phyloP scores from a whole-genome alignment of 2,797 vertebrate genomes.

The Melanotaenia nigrans region DNA sequence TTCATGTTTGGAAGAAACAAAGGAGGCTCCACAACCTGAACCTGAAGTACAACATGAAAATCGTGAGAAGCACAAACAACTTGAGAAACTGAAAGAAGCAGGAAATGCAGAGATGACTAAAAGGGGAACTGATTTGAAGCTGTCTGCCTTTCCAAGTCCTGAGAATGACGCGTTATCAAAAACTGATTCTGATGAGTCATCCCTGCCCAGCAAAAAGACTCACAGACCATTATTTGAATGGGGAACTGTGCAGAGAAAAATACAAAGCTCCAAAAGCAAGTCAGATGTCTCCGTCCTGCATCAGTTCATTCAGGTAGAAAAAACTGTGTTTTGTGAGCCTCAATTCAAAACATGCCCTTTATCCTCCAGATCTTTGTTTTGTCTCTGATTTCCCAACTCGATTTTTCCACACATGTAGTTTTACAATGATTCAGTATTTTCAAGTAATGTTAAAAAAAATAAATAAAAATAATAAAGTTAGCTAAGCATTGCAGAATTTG shows the following conservation, averaged over 20 bases:
- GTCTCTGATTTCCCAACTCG: neutral
- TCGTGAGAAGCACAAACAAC: slow-evolving; percentile 2
- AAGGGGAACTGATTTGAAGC: slow-evolving; percentile 3
- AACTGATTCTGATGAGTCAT: slow-evolving; percentile 54
- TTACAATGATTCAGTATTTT: neutral
- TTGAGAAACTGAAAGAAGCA: neutral
- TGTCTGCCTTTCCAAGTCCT: neutral
- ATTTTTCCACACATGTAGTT: neutral
- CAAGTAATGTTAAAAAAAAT: too few relatives aligned
- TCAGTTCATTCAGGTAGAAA: slow-evolving; percentile 40
- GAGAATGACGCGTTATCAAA: slow-evolving; percentile 1
- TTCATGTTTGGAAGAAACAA: neutral
- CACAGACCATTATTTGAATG: slow-evolving; percentile 81
- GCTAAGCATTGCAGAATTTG: too few relatives aligned
- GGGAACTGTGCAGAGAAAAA: slow-evolving; percentile 70
- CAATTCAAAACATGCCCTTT: neutral
- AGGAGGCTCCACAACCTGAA: neutral
- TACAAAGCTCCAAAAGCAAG: slow-evolving; percentile 54
- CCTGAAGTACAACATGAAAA: slow-evolving; percentile 1
- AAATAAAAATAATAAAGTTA: too few relatives aligned
- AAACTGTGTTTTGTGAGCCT: neutral
- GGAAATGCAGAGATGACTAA: slow-evolving; percentile 3
- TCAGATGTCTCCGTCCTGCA: slow-evolving; percentile 31
- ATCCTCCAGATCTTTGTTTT: neutral
- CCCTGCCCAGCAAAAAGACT: slow-evolving; percentile 70